Evolutionary conservation across 30 jellyfish, hydroid and myxozoan species (phyloP), one percentile per base, ranked within the genome.

Genomic region (Rhopilema esculentum): DNA sequence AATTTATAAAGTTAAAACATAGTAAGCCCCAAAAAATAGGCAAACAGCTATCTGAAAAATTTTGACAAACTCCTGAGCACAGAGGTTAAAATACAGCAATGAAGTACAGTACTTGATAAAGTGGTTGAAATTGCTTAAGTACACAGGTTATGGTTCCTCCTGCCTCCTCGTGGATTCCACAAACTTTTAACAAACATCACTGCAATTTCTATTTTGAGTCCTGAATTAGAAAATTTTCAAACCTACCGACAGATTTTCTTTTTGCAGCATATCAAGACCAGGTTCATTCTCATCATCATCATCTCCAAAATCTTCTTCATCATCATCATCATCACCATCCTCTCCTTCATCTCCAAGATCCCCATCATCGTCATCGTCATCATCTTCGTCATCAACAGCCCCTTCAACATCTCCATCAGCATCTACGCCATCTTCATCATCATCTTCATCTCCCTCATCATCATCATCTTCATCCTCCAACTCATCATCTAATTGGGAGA

Each of bases 231-330:
- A 40, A 40, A 40, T 2, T 2, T 12, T 40, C 12, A 6, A 16
- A 75, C 97, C 66, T 83, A 93, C 98, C 27, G 96, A 83, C 63
- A 93, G 48, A 53, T 93, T 78, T 24, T 93, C 98, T 76, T 93
- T 93, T 62, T 85, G 95, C 32, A 93, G 96, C 92, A 81, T 64
- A 67, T 87, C 97, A 19, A 93, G 79, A 0, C 98, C 98, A 57
- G 94, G 96, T 62, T 82, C 98, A 49, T 93, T 89, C 25, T 85
- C 97, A 40, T 88, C 98, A 17, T 93, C 98, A 30, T 88, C 98
- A 20, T 88, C 98, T 26, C 79, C 97, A 22, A 80, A 95, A 17
- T 79, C 96, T 15, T 92, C 98, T 0, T 88, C 98, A 33, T 91
- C 96, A 6, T 86, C 94, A 17, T 92, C 92, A 65, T 88, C 97